Conservation (phyloP, 2,888 invertebrate genomes). For the Microdon myrmicae region DNA sequence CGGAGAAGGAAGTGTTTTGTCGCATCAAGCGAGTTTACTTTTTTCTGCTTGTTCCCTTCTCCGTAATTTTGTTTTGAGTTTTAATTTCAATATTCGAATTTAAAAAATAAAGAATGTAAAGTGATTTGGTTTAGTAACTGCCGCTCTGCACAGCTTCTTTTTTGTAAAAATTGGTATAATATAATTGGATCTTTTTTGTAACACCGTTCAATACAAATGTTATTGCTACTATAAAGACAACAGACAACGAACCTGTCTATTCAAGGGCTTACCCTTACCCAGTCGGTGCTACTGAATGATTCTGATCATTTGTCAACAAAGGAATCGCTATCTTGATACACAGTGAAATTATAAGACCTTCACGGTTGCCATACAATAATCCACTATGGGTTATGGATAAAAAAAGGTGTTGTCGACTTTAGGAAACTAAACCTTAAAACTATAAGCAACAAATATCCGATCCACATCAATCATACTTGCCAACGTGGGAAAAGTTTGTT, state of each 20-base stretch:
- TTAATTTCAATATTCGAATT: no score
- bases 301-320: slow-evolving; percentile 31
- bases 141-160: no score
- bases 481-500: slow-evolving; percentile 30
- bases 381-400: slow-evolving; percentile 34
- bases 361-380: slow-evolving; percentile 33
- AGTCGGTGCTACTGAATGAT: slow-evolving; percentile 12
- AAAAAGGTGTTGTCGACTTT: slow-evolving; percentile 43
- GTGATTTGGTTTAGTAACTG: no score
- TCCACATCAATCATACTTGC: slow-evolving; percentile 28
- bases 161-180: no score
- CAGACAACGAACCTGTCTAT: slow-evolving; percentile 31
- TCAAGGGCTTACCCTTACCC: slow-evolving; percentile 35
- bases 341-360: slow-evolving; percentile 28
- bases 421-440: slow-evolving; percentile 41
- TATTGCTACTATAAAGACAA: slow-evolving; percentile 27
- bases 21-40: no score
- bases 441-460: no score
- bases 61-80: no score
- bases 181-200: no score
- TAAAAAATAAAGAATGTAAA: no score
- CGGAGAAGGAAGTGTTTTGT: no score
- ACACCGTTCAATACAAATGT: slow-evolving; percentile 30
- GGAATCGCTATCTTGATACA: slow-evolving; percentile 19
- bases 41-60: no score